Base-by-base conservation (phyloP, 2,113 vertebrate species). In the Leptocoma aspasia region DNA sequence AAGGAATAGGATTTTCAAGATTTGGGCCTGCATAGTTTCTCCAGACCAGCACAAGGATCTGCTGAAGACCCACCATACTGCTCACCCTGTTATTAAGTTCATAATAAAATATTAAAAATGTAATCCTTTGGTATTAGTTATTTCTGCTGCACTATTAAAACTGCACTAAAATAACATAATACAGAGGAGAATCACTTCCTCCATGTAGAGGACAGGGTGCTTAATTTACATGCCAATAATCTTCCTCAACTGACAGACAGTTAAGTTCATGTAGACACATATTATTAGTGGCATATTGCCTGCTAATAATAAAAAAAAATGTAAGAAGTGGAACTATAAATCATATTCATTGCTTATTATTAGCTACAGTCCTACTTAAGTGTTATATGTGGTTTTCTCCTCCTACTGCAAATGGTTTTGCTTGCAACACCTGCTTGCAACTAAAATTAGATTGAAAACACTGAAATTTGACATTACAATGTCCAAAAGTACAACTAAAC, bases 211-310 rank as follows among this genome's bases (percentile, higher is more conserved):
- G 12, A 65, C 6, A 50, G 4, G 3, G 41, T 22, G 37, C 13
- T 89, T 70, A 89, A 57, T 95, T 88, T 84, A 75, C 20, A 63
- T 83, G n/a, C n/a, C 69, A 93, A 53, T 69, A 86, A 90, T 56
- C 42, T 47, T 80, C 37, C 72, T 85, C 82, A 57, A 41, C n/a
- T 81, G 37, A 90, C 47, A 94, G 49, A 56, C 19, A 47, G 44
- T 76, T 77, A 63, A 30, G 14, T 39, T 94, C 49, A 53, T 33
- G 57, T 0, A 68, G 44, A 79, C 15, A 20, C 53, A 86, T 75
- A 88, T 75, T 68, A 70, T 37, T 60, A 75, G 57, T 30, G 52
- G 33, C 11, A 8, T 21, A n/a, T 26, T 91, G 19, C 33, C 63
- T 2, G 7, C 42, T 65, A 56, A 82, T 86, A 92, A 81, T 42